Evolutionary conservation across 2,113 vertebrate species (phyloP).

Genomic region (Oreochromis tanganicae): DNA sequence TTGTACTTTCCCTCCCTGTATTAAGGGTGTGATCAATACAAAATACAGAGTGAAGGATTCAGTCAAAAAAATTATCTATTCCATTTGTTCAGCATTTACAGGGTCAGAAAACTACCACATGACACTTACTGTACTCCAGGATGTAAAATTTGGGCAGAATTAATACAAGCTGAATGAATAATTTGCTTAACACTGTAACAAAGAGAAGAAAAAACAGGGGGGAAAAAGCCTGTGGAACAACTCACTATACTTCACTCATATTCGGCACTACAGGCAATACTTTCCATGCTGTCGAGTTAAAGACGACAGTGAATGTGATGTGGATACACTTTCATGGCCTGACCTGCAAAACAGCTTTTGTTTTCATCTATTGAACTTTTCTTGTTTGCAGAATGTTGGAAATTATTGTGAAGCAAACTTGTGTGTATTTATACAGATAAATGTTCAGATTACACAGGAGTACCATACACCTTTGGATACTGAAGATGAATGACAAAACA

Average conservation of each 20-base stretch:
- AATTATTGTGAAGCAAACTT: not conserved
- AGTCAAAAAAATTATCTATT: not conserved
- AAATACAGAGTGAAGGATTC: not conserved
- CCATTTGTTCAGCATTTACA: not conserved
- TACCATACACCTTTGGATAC: not conserved
- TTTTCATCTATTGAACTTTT: not conserved
- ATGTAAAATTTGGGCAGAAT: not conserved
- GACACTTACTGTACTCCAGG: not conserved
- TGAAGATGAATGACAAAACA: not conserved
- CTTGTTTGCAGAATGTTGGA: not conserved
- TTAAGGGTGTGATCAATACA: not conserved
- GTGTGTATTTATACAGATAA: not conserved
- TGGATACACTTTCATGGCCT: not conserved
- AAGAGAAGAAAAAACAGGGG: not conserved
- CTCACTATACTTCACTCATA: not conserved
- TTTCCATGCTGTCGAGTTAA: not conserved
- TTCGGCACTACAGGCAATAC: not conserved
- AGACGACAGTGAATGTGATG: not conserved
- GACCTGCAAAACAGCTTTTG: not conserved
- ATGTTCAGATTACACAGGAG: not conserved
- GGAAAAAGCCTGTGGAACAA: not conserved
- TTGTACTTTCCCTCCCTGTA: not conserved
- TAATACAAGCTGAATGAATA: not conserved
- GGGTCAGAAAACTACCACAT: not conserved
- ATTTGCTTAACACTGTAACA: not conserved